Base-by-base conservation (phyloP, 2,113 vertebrate species). In the human (Homo sapiens) region DNA sequence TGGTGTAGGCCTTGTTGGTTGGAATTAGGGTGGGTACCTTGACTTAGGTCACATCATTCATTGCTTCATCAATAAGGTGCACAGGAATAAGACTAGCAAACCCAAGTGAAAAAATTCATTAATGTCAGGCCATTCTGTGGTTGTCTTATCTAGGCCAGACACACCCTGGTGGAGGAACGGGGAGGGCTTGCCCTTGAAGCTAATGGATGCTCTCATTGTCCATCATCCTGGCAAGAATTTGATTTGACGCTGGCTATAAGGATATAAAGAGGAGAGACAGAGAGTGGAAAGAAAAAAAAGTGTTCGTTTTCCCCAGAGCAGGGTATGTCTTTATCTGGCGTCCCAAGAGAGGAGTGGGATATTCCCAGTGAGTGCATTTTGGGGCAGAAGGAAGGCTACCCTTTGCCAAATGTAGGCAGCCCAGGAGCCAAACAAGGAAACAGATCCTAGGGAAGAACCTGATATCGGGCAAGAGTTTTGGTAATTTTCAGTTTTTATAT, bases 101-200 rank as follows among this genome's bases (percentile, higher is more conserved):
- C 14, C 0, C 59, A 32, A 18, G 5, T 57, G 50, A 85, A 96
- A 86, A 27, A 48, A 68, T 18, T 38, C 72, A 59, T 95, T 70
- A 59, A 82, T 57, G 76, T 78, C 72, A 72, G 43, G 75, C 32
- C 23, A 8, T 38, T 88, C 48, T 93, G 81, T 66, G 93, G 93
- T 76, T 82, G 40, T 93, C 57, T 95, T 94, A 95, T 96, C 90
- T 86, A 72, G 64, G 59, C n/a, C 78, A 97, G 85, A 91, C 52
- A 94, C 38, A 73, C 40, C 11, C 72, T 23, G 22, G n/a, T 23
- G 6, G 11, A 64, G 17, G 48, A 0, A 40, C 5, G 32, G 2
- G 9, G 8, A 73, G 40, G 8, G 30, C 30, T 85, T 82, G 48
- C 76, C 73, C 48, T 94, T 70, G 79, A 94, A 93, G 48, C 40